Base-by-base conservation (phyloP, 2,113 vertebrate species). In the Cyanoramphus novaezelandiae region DNA sequence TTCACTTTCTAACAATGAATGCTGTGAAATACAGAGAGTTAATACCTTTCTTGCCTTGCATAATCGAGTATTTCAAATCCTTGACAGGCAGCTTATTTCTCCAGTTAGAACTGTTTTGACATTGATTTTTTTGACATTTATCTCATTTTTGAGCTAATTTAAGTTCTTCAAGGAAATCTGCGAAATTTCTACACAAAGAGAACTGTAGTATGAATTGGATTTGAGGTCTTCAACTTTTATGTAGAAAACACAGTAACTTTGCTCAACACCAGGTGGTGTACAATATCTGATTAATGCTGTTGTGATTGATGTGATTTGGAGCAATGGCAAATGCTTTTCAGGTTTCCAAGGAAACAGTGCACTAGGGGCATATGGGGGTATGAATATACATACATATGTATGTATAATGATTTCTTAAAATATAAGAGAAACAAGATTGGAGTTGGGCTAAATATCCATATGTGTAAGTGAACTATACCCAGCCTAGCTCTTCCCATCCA, bases 311-410 rank as follows among this genome's bases (percentile, higher is more conserved):
- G 13, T 63, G 79, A 62, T 88, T 35, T 79, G 57, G 44, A 82
- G 55, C 53, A 77, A 69, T 85, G 70, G 33, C 43, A 85, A 84
- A 77, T 89, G 13, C 19, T 9, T 55, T 76, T 55, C 63, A 49
- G 17, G 68, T 91, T 86, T 88, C 96, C 82, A 88, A 78, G 89
- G 85, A 83, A 93, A 80, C 83, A 52, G 37, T 88, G 53, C 52
- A 86, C 23, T 35, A 47, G 23, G 62, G 59, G 27, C 47, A 71
- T 64, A 41, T 63, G 23, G 15, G 41, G 62, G 10, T 55, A 79
- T 82, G 63, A 71, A 60, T 83, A 60, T 79, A 63, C 35, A 41
- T 89, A 76, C 35, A 31, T 89, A 76, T 68, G 37, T 82, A 29
- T 88, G 17, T 76, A 57, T 91, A 88, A 82, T 7, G 69, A 23